These are phyloP conservation scores for Asarcornis scutulata DNA, from an alignment of 2,113 vertebrate species.

Conservation along the genomic window DNA sequence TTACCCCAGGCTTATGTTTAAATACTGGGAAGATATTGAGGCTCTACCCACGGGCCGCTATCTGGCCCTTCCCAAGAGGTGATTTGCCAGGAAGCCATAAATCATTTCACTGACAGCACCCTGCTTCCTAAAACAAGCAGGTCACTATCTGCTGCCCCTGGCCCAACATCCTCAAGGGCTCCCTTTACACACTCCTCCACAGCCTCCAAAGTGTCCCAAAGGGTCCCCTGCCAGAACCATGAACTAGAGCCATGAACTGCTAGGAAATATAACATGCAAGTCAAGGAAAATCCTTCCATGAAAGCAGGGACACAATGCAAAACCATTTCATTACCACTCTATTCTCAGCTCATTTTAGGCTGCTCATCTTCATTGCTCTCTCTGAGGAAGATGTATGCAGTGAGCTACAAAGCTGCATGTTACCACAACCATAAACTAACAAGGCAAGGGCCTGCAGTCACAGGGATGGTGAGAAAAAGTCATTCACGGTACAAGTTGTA, in stretches of 20 bases:
- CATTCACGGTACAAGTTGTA: neutral
- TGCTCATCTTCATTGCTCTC: neutral
- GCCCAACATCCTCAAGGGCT: accelerated
- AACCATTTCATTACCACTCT: neutral
- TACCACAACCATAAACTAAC: neutral
- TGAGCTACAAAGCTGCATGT: accelerated
- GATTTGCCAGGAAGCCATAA: neutral
- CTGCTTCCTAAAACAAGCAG: neutral
- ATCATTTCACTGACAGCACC: neutral
- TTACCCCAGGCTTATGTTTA: neutral
- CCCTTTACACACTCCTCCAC: neutral
- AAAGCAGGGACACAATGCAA: neutral
- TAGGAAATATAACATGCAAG: neutral
- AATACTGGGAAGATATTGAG: neutral
- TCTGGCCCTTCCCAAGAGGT: neutral
- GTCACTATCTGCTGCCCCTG: neutral
- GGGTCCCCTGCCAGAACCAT: neutral
- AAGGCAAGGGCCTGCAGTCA: accelerated
- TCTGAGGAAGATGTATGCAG: neutral
- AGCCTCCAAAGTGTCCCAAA: neutral
- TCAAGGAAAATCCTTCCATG: neutral
- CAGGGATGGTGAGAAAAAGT: neutral
- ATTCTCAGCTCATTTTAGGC: neutral
- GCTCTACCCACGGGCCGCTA: neutral
- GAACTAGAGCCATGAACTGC: neutral